Evolutionary conservation across 2,113 vertebrate species (phyloP), one percentile per base, ranked within the genome.

Genomic region (Peromyscus leucopus): DNA sequence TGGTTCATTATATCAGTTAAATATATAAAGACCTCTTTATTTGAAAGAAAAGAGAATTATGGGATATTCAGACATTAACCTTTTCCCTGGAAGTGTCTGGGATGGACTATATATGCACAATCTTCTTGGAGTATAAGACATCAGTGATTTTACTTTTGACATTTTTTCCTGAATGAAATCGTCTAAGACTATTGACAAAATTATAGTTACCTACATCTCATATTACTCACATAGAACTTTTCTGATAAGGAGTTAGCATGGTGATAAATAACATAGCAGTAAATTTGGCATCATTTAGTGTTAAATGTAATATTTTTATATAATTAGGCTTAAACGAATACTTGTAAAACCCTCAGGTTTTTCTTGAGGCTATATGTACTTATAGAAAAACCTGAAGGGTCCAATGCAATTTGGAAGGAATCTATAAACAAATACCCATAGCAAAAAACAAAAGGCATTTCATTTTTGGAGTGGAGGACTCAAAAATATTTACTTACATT

Each of bases 131-230:
- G 72, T 55, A 88, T 72, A 90, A 93, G 33, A 36, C 16, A 69
- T 90, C 2, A 7, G 87, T 85, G 90, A 83, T 92, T 90, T 8
- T 74, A 90, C 8, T 90, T 26, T 12, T 86, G 8, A 93, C 1
- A 76, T 65, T 98, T 26, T 21, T 92, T 69, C 1, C 19, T 97
- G 31, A 76, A 86, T 92, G 96, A 86, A 97, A 95, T 24, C 8
- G 15, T 87, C 36, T 59, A 67, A 86, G 10, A 65, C 13, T 72
- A 9, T 51, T 96, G 96, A 75, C 28, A 80, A 80, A 93, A 89
- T 75, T 93, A 94, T 65, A 33, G 7, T 80, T 91, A 87, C 42
- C 24, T 92, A 26, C 48, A 39, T 76, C 48, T 95, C 22, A 86
- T 36, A 67, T 26, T 89, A 71, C 33, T 72, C 59, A 67, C n/a